Evolutionary conservation across 2,797 vertebrate genomes (phyloP).

Genomic region (Garrulus glandarius): DNA sequence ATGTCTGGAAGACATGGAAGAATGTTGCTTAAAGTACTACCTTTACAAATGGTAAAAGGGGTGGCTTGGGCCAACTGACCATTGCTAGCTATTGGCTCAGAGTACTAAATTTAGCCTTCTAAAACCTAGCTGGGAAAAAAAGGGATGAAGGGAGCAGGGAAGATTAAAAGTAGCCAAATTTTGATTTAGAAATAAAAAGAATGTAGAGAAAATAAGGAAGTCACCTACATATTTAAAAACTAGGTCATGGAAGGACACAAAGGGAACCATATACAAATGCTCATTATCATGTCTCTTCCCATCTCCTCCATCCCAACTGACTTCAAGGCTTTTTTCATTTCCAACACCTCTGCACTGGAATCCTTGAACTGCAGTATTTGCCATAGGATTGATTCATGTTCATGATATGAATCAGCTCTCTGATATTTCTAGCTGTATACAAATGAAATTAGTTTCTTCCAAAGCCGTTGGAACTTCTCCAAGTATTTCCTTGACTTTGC

Average conservation of each 20-base stretch:
- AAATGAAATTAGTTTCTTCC: neutral
- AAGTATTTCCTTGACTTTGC: neutral
- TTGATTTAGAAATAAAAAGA: neutral
- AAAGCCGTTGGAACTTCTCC: neutral
- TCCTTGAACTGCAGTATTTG: neutral
- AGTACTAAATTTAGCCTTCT: neutral
- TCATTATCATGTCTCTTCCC: neutral
- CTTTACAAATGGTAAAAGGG: neutral
- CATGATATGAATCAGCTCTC: neutral
- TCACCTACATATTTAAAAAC: neutral
- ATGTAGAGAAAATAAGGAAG: neutral
- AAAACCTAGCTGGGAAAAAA: neutral
- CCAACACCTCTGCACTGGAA: neutral
- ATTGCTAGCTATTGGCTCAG: neutral
- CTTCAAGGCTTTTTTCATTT: neutral
- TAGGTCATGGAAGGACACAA: neutral
- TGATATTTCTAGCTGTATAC: neutral
- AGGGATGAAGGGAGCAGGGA: accelerated
- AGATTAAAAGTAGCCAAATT: neutral
- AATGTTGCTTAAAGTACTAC: neutral
- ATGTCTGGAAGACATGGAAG: neutral
- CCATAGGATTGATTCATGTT: neutral
- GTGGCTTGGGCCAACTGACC: neutral
- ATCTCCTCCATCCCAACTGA: neutral
- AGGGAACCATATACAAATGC: neutral